Evolutionary conservation across 2,888 invertebrate genomes (phyloP).

Genomic region (Prenolepis imparis): DNA sequence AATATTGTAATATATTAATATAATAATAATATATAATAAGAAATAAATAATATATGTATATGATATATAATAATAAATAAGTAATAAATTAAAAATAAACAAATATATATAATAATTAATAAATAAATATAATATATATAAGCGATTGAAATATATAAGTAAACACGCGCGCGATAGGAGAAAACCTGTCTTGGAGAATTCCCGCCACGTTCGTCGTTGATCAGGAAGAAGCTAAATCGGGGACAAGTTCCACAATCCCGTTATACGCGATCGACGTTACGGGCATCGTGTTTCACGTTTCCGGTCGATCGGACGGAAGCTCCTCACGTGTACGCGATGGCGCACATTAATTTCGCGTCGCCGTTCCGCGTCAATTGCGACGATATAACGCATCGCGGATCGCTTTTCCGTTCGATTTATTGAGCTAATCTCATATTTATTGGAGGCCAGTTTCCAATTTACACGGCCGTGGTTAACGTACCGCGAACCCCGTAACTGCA

Average conservation of each 20-base stretch:
- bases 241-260: constrained; percentile 8
- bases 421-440: constrained; percentile 79
- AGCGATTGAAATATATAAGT: neutral
- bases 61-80: too few species aligned
- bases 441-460: constrained; percentile 79
- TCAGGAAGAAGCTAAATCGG: neutral
- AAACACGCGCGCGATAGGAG: neutral
- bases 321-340: constrained; percentile 14
- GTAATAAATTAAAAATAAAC: too few species aligned
- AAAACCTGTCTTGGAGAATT: neutral
- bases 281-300: constrained; percentile 38
- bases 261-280: constrained; percentile 10
- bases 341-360: constrained; percentile 54
- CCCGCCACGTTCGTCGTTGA: neutral
- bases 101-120: too few species aligned
- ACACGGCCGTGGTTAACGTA: constrained; percentile 73
- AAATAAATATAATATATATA: neutral
- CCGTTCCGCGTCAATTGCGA: constrained; percentile 48
- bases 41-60: too few species aligned
- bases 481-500: constrained; percentile 68
- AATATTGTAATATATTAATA: too few species aligned
- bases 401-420: constrained; percentile 77
- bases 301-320: constrained; percentile 23
- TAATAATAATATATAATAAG: too few species aligned
- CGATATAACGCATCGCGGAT: constrained; percentile 66